Evolutionary conservation across 2,113 vertebrate genomes (phyloP), one percentile per base, ranked within the genome.

Genomic region (Phrynosoma platyrhinos): DNA sequence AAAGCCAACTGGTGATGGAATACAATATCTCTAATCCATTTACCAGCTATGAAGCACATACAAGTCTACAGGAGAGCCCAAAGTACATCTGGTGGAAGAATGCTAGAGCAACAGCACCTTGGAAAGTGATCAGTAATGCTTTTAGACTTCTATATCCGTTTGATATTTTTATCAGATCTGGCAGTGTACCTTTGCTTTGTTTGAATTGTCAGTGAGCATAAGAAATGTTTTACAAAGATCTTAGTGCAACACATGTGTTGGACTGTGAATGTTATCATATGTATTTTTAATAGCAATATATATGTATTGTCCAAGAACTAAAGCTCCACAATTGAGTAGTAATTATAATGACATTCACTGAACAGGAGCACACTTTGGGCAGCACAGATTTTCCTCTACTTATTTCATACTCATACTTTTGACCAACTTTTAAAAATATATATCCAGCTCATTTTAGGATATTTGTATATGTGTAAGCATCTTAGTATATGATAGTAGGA

Each of bases 71-170:
- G 20, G 87, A 93, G 92, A 93, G 66, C 52, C 82, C 18, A 52
- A 47, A 91, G 86, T 91, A 87, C 87, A 85, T 92, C 87, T 93
- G 62, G 58, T 91, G 78, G 92, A 87, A 89, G 84, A 88, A 16
- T 85, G 30, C 20, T 89, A 91, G 23, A 40, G 83, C 66, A 82
- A 88, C 64, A 74, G 27, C 71, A 92, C 89, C 90, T 93, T 94
- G 94, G 93, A 95, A 93, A 94, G 77, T 71, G 82, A 94, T 93
- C 89, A 88, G 53, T 87, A 80, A 64, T 91, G 87, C 87, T 93
- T 93, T 93, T 91, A 91, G 85, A 87, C 83, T 86, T 90, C 77
- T 89, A 58, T 82, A 94, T 62, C 0, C 87, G 55, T 91, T 88
- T 84, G 82, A 80, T 18, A 69, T 90, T 86, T 89, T 91, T 92